Evolutionary conservation across 2,113 vertebrate species (phyloP), one percentile per base, ranked within the genome.

Genomic region (Seriola aureovittata): DNA sequence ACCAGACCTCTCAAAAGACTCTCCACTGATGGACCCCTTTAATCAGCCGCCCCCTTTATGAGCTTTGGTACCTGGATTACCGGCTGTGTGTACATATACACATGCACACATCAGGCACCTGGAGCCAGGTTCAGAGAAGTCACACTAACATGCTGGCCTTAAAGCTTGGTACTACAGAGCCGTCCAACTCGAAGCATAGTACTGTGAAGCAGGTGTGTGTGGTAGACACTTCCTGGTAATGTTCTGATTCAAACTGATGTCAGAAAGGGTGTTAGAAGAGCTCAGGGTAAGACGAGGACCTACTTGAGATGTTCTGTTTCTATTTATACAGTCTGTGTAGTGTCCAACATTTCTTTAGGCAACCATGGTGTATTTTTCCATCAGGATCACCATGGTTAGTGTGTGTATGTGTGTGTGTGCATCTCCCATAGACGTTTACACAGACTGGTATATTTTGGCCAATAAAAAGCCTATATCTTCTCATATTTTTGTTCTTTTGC

Each of bases 251-350:
- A 80, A 63, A 59, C 19, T 66, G 81, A 85, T 87, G 85, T 91
- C 83, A 86, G 82, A 82, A n/a, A 71, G 70, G 72, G 50, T 70
- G 67, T 87, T 67, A 68, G 74, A 86, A 73, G 86, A 89, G 87
- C 93, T 94, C 93, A 94, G 92, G 93, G 90, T 88, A 91, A 89
- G 83, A 89, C 57, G 55, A 84, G 81, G 85, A 91, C 80, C 80
- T 85, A 70, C 73, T 68, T 81, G 63, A 79, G 70, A 57, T 87
- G 32, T 85, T 75, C 21, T 50, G 48, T 83, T 68, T 67, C 17
- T 75, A 78, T 85, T 87, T 67, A 77, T 91, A 87, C 29, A 64
- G 57, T 71, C 59, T 80, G 17, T 44, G 44, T 72, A 17, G 34
- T n/a, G 38, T 69, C 23, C 44, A 38, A 66, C 63, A 40, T 84